Base-by-base conservation (phyloP, 2,888 invertebrate species). In the Tachina fera region DNA sequence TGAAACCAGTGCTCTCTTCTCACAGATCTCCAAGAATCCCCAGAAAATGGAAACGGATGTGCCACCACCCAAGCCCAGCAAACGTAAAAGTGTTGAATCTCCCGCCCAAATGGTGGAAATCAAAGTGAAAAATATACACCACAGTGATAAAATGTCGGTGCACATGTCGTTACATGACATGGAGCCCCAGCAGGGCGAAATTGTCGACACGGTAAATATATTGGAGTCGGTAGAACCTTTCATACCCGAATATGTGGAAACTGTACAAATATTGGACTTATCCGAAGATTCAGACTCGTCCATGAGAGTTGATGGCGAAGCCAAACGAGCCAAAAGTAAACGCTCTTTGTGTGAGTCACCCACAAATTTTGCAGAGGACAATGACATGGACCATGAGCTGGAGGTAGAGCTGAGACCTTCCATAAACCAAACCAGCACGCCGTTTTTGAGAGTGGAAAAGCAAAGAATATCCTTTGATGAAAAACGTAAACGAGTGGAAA, bases 1-100 rank as follows among this genome's bases (percentile, higher is more conserved):
- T 13, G 94, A 95, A 89, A 95, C 95, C 87, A 96, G 96, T 91
- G 94, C 94, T 53, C 93, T 96, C 13, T 96, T 96, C 91, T 95
- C 95, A 9, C 95, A 95, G 92, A 95, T 96, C 87, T 95, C 95
- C 0, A 93, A 94, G 39, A 94, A 95, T 89, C 90, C 89, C n/a
- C n/a, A 87, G 19, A 70, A 71, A 65, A 56, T 47, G 58, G 75
- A 67, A 11, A 56, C 72, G 1, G 83, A 85, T 3, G 39, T 58
- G 4, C 78, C 85, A 47, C 31, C 87, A 10, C 60, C 80, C 8
- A 83, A 86, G 86, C 90, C 79, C 16, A 92, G 91, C 88, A 92
- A 91, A 68, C 90, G 91, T 2, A 90, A 90, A 43, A 87, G 86
- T 68, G 72, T 86, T 83, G 63, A 90, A 82, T 13, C 93, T 9